Conservation (phyloP, 2,888 invertebrate species). For the Priocnemis perturbator region DNA sequence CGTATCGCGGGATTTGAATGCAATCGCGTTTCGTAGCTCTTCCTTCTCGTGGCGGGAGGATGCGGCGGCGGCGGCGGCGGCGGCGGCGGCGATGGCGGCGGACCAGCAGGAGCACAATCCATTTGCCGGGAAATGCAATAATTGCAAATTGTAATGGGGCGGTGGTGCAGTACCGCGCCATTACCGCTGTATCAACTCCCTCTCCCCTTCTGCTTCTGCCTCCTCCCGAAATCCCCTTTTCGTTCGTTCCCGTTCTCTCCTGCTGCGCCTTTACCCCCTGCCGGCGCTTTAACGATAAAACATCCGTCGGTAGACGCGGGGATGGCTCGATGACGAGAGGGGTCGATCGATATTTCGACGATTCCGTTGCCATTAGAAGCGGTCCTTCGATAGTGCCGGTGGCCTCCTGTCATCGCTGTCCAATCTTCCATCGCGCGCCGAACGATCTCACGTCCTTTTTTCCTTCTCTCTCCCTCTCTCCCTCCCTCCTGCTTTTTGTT, state of each 20-base stretch:
- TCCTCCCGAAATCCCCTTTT: conserved; percentile 21
- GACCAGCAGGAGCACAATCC: conserved; percentile 40
- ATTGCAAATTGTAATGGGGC: conserved; percentile 72
- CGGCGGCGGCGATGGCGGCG: conserved; percentile 9
- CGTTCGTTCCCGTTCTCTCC: background rate
- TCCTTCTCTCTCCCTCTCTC: background rate
- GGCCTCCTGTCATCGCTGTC: no score
- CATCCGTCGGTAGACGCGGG: background rate
- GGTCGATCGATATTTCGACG: no score
- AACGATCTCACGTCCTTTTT: background rate
- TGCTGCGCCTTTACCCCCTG: background rate
- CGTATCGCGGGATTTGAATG: no score
- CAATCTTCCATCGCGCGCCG: background rate
- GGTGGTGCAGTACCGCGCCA: conserved; percentile 61
- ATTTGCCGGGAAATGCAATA: conserved; percentile 72
- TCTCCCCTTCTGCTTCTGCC: conserved; percentile 25
- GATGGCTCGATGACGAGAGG: no score
- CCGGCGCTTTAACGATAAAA: conserved; percentile 7
- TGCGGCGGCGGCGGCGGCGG: background rate
- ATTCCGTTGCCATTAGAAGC: no score
- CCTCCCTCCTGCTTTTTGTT: conserved; percentile 4
- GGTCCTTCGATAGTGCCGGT: no score
- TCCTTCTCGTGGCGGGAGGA: background rate
- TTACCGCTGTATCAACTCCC: conserved; percentile 64
- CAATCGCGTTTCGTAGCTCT: no score